phyloP scores from a whole-genome alignment of 2,797 vertebrate genomes.

The Phrynocephalus guinanensis region DNA sequence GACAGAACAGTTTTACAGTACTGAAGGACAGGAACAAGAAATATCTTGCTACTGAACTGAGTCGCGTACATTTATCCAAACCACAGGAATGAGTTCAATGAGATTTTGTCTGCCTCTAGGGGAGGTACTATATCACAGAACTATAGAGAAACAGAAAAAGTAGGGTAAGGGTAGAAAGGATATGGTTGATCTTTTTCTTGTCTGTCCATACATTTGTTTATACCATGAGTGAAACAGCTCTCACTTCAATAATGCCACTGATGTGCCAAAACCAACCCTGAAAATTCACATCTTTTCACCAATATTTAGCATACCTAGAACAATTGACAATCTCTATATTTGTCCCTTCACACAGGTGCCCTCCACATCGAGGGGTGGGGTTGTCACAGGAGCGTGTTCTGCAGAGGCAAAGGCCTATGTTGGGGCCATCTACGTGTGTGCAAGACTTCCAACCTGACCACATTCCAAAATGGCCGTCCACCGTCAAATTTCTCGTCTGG shows the following conservation, averaged over 20 bases:
- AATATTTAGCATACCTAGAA: slow-evolving; percentile 84
- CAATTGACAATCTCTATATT: slow-evolving; percentile 94
- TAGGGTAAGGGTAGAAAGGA: background rate
- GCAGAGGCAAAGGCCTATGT: slow-evolving; percentile 88
- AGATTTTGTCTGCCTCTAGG: background rate
- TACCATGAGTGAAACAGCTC: background rate
- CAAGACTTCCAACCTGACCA: slow-evolving; percentile 93
- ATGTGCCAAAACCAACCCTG: too few relatives aligned
- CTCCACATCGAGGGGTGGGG: slow-evolving; percentile 91
- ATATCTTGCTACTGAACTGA: background rate
- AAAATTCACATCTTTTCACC: background rate
- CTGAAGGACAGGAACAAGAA: background rate
- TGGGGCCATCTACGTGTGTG: slow-evolving; percentile 85
- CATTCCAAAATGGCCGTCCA: slow-evolving; percentile 88
- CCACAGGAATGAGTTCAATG: background rate
- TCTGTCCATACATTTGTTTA: background rate
- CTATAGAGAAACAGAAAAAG: background rate
- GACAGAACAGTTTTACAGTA: background rate
- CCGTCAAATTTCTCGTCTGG: slow-evolving; percentile 92
- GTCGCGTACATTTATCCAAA: background rate
- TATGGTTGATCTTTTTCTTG: background rate
- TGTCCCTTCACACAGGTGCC: slow-evolving; percentile 88
- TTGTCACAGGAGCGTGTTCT: slow-evolving; percentile 89
- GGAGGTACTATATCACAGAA: background rate
- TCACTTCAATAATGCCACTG: background rate